Conservation (phyloP, 2,797 vertebrate genomes). For the Pteropus rufus region DNA sequence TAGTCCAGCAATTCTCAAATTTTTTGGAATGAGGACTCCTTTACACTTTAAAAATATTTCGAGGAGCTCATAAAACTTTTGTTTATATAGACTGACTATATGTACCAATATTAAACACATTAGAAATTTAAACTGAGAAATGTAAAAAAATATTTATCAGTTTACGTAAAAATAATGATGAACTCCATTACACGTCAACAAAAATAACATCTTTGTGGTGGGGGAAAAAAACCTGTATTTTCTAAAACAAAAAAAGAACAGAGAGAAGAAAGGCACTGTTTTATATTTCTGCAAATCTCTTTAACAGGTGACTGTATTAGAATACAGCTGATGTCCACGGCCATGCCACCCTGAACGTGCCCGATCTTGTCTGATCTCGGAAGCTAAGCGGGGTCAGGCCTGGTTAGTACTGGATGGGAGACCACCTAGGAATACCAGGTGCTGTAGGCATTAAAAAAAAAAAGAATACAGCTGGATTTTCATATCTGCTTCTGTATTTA, state of each 20-base stretch:
- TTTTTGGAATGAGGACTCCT: not conserved
- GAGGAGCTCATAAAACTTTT: not conserved
- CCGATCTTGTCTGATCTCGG: no score
- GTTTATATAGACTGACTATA: not conserved
- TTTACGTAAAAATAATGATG: not conserved
- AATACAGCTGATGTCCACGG: not conserved
- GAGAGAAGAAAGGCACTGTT: not conserved
- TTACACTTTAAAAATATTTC: not conserved
- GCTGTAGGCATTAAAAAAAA: no score
- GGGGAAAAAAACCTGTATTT: not conserved
- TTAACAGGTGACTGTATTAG: not conserved
- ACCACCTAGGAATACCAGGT: no score
- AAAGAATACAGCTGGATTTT: not conserved
- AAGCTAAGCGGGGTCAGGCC: no score
- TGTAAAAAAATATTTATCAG: not conserved
- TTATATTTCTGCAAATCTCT: not conserved
- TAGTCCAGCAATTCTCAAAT: not conserved
- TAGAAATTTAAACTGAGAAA: constrained; percentile 41
- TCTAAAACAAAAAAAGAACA: constrained; percentile 2
- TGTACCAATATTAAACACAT: not conserved
- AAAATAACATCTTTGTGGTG: not conserved
- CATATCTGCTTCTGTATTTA: not conserved
- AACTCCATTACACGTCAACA: not conserved
- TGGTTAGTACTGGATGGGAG: no score
- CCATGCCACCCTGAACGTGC: no score